These are phyloP conservation scores for Excalfactoria chinensis DNA, from an alignment of 2,113 vertebrate genomes.

Conservation along the genomic window DNA sequence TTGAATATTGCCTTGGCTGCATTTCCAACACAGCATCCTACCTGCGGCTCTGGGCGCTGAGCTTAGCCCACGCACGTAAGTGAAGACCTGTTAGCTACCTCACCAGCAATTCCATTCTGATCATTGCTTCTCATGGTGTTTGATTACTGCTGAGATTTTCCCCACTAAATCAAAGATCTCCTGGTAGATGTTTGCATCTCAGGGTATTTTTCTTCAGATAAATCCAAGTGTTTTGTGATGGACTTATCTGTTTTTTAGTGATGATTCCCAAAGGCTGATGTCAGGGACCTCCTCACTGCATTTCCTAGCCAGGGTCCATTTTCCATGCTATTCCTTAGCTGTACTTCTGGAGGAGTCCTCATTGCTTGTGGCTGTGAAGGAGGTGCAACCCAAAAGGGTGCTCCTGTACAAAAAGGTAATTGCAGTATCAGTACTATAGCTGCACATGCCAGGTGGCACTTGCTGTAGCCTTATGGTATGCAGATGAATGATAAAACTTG, in stretches of 20 bases:
- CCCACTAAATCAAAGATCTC: not conserved
- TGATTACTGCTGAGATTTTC: not conserved
- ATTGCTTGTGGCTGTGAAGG: not conserved
- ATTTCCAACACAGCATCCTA: slow-evolving; percentile 87
- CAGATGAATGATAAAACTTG: not conserved
- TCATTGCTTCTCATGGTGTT: not conserved
- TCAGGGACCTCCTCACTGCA: not conserved
- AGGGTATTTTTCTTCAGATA: not conserved
- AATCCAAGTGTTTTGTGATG: not conserved
- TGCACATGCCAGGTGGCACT: not conserved
- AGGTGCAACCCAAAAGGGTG: not conserved
- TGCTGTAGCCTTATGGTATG: not conserved
- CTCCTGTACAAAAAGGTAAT: not conserved
- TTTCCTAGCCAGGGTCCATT: not conserved
- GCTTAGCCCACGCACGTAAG: slow-evolving; percentile 84
- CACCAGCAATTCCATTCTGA: not conserved
- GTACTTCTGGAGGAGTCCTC: not conserved
- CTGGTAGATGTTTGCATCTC: not conserved
- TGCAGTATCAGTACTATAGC: not conserved
- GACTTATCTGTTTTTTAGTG: not conserved
- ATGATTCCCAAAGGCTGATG: not conserved
- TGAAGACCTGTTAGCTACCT: not conserved
- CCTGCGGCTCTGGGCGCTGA: slow-evolving; percentile 82
- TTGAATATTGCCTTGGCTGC: slow-evolving; percentile 84
- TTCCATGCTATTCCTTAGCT: not conserved